These are phyloP conservation scores for Zaprionus kolodkinae DNA, from an alignment of 1,140 invertebrate genomes.

Conservation along the genomic window DNA sequence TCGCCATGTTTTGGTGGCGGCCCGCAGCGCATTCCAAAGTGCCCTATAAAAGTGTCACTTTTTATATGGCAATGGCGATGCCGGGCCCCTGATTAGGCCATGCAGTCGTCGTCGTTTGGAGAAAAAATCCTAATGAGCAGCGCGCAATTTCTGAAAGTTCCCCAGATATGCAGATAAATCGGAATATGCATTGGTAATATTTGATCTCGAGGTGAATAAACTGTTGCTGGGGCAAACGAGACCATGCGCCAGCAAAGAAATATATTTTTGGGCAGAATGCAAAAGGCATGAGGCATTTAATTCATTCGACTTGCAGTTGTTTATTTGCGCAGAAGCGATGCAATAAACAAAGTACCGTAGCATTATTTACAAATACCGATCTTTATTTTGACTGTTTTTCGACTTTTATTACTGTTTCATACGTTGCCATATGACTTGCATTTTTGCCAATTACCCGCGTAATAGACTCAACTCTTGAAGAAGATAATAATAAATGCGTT, in stretches of 20 bases:
- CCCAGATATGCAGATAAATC: slow-evolving; percentile 1
- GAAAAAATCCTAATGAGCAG: slow-evolving; percentile 35
- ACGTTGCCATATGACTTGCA: neutral
- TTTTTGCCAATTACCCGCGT: no score
- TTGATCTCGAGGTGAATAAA: neutral
- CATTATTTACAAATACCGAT: slow-evolving; percentile 47
- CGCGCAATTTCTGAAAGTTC: slow-evolving; percentile 22
- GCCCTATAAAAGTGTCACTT: slow-evolving; percentile 80
- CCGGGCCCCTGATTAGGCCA: slow-evolving; percentile 58
- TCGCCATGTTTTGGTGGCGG: slow-evolving; percentile 35
- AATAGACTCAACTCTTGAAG: no score
- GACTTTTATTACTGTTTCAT: slow-evolving; percentile 2
- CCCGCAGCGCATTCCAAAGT: slow-evolving; percentile 68
- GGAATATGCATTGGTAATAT: neutral
- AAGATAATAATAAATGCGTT: no score
- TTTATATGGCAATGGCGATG: slow-evolving; percentile 57
- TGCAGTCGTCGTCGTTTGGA: slow-evolving; percentile 5
- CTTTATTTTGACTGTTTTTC: neutral
- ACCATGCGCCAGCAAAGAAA: neutral
- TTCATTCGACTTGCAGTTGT: slow-evolving; percentile 41
- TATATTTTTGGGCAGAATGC: neutral
- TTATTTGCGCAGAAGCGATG: slow-evolving; percentile 62
- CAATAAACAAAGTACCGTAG: slow-evolving; percentile 51
- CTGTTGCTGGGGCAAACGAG: neutral
- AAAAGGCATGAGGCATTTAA: slow-evolving; percentile 13